Evolutionary conservation across 2,888 invertebrate species (phyloP), one percentile per base, ranked within the genome.

Genomic region (Nomada fabriciana): DNA sequence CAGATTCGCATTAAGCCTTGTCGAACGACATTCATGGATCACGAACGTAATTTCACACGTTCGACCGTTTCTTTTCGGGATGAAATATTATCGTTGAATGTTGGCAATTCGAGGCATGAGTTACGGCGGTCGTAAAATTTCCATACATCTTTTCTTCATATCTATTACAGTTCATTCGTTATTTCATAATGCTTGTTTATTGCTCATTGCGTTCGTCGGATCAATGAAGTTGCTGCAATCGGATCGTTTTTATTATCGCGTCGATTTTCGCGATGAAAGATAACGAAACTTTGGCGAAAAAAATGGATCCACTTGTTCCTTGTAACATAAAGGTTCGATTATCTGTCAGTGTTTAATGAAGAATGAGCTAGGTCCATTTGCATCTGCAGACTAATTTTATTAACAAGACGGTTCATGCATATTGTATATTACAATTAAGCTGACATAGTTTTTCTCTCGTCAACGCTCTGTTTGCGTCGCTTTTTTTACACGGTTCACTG

Each of bases 101-200:
- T 23, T 20, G 1, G 18, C 11, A 18, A 29, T n/a, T 63, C 43
- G 23, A 23, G 42, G 7, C 11, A 47, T 13, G 63, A 63, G 15
- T 63, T 47, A 63, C 23, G 43, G 15, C 15, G 23, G 9, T 47
- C 43, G 23, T 63, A 47, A 63, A 63, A 23, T 23, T 23, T 20
- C 23, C 13, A 15, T 47, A 9, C 3, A 3, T 23, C 47, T 25
- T 2, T 63, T 63, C 47, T 63, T 47, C 36, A 47, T 47, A 15
- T 63, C 23, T 47, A 63, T 43, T 47, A 63, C 20, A 63, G 7
- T 43, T 5, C 10, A 2, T 23, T 47, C 63, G 47, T 47, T 63
- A 63, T 47, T 61, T 42, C 13, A 13, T 20, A n/a, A 61, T 61
- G 61, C 61, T 61, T 61, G 42, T 61, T 61, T 61, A 61, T 43